These are phyloP conservation scores for Lacerta bilineata DNA, from an alignment of 2,797 vertebrate species.

Conservation along the genomic window DNA sequence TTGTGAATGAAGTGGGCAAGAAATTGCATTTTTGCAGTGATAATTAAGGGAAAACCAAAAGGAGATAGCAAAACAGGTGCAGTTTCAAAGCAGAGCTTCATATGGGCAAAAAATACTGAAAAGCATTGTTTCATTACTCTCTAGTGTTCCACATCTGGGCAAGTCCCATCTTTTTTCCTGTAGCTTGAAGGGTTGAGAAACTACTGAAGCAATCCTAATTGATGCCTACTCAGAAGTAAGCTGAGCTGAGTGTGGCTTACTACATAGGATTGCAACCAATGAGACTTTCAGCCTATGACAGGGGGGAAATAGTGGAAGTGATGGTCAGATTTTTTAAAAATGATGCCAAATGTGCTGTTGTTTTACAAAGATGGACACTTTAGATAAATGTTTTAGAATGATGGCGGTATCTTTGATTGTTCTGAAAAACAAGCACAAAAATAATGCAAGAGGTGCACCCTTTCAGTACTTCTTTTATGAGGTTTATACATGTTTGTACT, in stretches of 20 bases:
- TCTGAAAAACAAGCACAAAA: slow-evolving; percentile 65
- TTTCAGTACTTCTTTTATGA: slow-evolving; percentile 60
- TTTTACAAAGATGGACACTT: slow-evolving; percentile 6
- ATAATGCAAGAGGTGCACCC: slow-evolving; percentile 68
- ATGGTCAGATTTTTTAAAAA: not conserved
- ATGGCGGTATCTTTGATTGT: slow-evolving; percentile 49
- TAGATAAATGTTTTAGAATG: slow-evolving; percentile 2
- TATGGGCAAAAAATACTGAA: not conserved
- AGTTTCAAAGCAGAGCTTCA: slow-evolving; percentile 66
- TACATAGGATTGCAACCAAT: too few relatives aligned
- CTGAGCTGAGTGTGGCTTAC: too few relatives aligned
- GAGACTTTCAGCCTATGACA: not conserved
- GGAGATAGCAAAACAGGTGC: slow-evolving; percentile 43
- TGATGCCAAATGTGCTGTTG: not conserved
- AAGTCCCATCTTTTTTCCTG: not conserved
- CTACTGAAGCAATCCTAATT: too few relatives aligned
- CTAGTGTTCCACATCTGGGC: slow-evolving; percentile 31
- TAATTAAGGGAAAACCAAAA: slow-evolving; percentile 45
- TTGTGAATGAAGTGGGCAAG: slow-evolving; percentile 30
- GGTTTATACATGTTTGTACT: slow-evolving; percentile 71
- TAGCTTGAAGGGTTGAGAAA: not conserved
- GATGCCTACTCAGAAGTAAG: too few relatives aligned
- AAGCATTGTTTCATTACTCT: not conserved
- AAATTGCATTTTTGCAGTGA: not conserved
- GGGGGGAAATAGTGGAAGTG: not conserved